These are phyloP conservation scores for Ormyrus labotus DNA, from an alignment of 2,888 invertebrate genomes.

Conservation along the genomic window DNA sequence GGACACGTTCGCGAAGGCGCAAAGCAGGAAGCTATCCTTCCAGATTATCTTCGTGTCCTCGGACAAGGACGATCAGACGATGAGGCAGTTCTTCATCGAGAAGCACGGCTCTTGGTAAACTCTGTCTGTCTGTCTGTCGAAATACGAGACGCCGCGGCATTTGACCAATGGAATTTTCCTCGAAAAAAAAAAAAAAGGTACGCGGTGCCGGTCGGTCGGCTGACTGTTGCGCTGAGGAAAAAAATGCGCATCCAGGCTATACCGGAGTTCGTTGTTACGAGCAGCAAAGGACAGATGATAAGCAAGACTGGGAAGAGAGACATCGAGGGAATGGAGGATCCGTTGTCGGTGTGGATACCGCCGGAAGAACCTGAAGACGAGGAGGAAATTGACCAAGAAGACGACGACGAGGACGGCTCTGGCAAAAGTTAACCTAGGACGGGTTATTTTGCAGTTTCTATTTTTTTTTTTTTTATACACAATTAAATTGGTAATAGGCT, in stretches of 20 bases:
- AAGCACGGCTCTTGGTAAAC: constrained; percentile 63
- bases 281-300: constrained; percentile 58
- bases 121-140: neutral
- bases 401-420: no score
- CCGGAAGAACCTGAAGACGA: neutral
- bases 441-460: no score
- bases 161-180: constrained; percentile 25
- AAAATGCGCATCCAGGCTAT: constrained; percentile 60
- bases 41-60: constrained; percentile 63
- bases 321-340: constrained; percentile 58
- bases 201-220: constrained; percentile 58
- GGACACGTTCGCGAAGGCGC: constrained; percentile 54
- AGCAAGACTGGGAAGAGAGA: constrained; percentile 58
- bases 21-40: constrained; percentile 51
- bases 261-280: constrained; percentile 59
- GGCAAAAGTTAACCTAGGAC: no score
- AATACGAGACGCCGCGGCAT: neutral
- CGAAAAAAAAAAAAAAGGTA: constrained; percentile 56
- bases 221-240: constrained; percentile 55
- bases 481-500: no score
- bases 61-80: constrained; percentile 59
- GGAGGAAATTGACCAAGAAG: no score
- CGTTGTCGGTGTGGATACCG: constrained; percentile 60
- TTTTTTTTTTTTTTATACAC: no score
- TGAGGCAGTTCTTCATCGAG: constrained; percentile 58